Conservation (phyloP, 2,888 invertebrate species). For the Lottia gigantea region DNA sequence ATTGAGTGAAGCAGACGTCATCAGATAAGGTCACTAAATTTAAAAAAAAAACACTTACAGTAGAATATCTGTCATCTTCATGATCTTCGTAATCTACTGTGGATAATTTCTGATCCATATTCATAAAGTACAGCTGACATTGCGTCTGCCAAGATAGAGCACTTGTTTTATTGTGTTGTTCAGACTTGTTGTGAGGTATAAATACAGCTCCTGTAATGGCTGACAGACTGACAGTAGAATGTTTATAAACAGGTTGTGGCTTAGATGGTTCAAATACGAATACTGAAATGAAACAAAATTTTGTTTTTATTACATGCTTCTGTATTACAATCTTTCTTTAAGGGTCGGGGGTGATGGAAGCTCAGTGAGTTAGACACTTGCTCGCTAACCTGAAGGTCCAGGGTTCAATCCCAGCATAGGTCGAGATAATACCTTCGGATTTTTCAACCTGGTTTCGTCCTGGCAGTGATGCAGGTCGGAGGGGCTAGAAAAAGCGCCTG, state of each 20-base stretch:
- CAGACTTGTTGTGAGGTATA: slow-evolving; percentile 45
- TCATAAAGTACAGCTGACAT: slow-evolving; percentile 58
- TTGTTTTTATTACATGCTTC: no score
- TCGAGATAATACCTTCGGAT: no score
- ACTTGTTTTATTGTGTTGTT: slow-evolving; percentile 27
- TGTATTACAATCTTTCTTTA: no score
- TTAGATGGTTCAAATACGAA: slow-evolving; percentile 72
- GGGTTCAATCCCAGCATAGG: no score
- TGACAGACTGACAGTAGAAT: slow-evolving; percentile 22
- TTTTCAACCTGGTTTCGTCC: no score
- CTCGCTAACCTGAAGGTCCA: no score
- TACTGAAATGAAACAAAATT: slow-evolving; percentile 68
- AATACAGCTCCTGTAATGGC: slow-evolving; percentile 45
- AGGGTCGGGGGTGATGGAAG: no score
- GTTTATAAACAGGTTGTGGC: slow-evolving; percentile 42
- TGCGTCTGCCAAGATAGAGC: slow-evolving; percentile 49
- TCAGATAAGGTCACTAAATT: no score
- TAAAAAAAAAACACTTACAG: neutral
- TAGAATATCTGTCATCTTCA: slow-evolving; percentile 8
- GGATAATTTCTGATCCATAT: slow-evolving; percentile 48
- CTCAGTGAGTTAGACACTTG: no score
- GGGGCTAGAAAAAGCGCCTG: no score
- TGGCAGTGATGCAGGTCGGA: no score
- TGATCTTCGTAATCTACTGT: slow-evolving; percentile 34
- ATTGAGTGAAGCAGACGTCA: no score